phyloP scores from a whole-genome alignment of 2,113 vertebrate species.

The Bufo bufo region DNA sequence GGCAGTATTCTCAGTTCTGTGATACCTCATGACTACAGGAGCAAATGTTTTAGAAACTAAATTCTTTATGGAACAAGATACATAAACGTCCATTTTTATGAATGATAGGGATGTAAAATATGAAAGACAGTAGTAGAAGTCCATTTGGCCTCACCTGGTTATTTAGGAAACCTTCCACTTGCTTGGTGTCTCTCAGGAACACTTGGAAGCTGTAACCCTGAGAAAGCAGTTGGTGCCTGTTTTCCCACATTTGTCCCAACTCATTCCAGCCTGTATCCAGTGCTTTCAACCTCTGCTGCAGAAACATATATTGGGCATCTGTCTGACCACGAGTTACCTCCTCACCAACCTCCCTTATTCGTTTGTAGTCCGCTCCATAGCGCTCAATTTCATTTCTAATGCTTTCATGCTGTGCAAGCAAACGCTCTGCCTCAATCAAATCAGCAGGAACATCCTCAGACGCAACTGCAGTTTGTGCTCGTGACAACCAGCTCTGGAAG shows the following conservation, averaged over 20 bases:
- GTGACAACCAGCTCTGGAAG: conserved; percentile 91
- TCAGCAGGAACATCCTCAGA: conserved; percentile 90
- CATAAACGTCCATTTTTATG: background rate
- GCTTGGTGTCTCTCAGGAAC: conserved; percentile 89
- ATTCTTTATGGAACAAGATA: background rate
- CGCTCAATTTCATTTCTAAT: conserved; percentile 92
- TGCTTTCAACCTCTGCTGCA: conserved; percentile 87
- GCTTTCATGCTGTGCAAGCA: conserved; percentile 85
- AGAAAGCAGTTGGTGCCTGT: conserved; percentile 85
- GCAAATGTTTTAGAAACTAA: background rate
- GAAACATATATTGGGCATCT: conserved; percentile 86
- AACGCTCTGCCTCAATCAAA: conserved; percentile 82
- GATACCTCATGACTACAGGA: background rate
- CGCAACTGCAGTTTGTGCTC: conserved; percentile 87
- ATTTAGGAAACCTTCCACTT: conserved; percentile 90
- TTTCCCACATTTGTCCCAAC: conserved; percentile 91
- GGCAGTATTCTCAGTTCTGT: too few species aligned
- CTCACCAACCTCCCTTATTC: conserved; percentile 82
- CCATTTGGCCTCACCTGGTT: conserved; percentile 80
- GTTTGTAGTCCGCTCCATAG: conserved; percentile 86
- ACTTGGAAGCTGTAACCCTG: conserved; percentile 89
- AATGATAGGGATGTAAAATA: too few species aligned
- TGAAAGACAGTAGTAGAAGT: background rate
- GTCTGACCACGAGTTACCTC: conserved; percentile 88
- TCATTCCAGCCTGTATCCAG: conserved; percentile 93